A percentile compares a stretch with the other conserved stretches of the same genome.
phyloP scores from a whole-genome alignment of 2,113 vertebrate genomes.

The Cyanoramphus novaezelandiae region DNA sequence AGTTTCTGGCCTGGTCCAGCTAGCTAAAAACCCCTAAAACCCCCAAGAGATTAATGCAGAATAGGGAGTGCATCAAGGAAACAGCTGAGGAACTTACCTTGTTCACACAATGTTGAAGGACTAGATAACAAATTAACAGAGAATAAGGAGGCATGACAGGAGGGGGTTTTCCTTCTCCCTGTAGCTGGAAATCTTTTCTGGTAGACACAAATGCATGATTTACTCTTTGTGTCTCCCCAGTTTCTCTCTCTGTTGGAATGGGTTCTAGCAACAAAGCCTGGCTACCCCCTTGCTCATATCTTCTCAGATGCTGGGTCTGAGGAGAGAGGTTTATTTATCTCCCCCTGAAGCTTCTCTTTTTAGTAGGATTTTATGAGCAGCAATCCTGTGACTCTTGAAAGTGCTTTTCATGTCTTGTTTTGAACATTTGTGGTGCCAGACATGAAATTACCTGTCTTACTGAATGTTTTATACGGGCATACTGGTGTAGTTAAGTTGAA shows the following conservation, averaged over 20 bases:
- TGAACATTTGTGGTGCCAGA: not conserved
- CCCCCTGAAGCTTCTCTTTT: not conserved
- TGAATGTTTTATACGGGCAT: not conserved
- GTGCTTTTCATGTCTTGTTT: not conserved
- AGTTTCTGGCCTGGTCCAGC: not conserved
- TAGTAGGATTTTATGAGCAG: not conserved
- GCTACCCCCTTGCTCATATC: not conserved
- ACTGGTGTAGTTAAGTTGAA: not conserved
- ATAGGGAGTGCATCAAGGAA: not conserved
- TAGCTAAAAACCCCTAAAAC: not conserved
- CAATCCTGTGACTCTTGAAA: not conserved
- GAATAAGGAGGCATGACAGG: not conserved
- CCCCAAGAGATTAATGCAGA: not conserved
- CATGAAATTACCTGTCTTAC: not conserved
- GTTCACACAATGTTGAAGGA: not conserved
- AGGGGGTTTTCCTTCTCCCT: not conserved
- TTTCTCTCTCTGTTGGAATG: not conserved
- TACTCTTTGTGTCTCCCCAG: not conserved
- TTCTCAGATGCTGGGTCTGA: not conserved
- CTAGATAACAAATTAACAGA: not conserved
- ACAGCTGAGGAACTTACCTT: not conserved
- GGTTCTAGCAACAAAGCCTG: not conserved
- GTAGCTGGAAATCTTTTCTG: not conserved
- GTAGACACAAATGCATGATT: not conserved
- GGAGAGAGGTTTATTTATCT: not conserved